Conservation (phyloP, 2,797 vertebrate genomes). For the Pogoniulus pusillus region DNA sequence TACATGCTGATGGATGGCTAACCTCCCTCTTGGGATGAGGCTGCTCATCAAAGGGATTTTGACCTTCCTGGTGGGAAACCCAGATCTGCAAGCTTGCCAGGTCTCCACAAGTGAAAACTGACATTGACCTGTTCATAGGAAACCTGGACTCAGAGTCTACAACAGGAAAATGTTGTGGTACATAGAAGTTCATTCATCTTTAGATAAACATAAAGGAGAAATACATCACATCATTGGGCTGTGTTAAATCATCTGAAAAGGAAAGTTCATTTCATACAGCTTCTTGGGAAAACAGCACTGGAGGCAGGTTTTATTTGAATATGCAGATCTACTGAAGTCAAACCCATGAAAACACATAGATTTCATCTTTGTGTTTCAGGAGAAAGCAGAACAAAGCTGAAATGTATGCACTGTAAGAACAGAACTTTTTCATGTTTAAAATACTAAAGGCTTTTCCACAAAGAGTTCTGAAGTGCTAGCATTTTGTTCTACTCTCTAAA, state of each 20-base stretch:
- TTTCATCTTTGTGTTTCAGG: not conserved
- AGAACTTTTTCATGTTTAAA: not conserved
- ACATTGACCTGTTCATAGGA: not conserved
- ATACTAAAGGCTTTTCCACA: not conserved
- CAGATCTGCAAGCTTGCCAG: not conserved
- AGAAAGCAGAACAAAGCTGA: not conserved
- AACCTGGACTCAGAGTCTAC: not conserved
- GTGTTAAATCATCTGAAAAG: not conserved
- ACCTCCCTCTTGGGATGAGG: not conserved
- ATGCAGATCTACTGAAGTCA: not conserved
- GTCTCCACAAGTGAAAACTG: not conserved
- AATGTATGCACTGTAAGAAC: not conserved
- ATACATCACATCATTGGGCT: not conserved
- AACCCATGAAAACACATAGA: not conserved
- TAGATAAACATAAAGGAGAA: not conserved
- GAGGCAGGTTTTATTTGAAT: not conserved
- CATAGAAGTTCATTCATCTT: not conserved
- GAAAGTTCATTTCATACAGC: not conserved
- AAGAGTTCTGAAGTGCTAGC: not conserved
- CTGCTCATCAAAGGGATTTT: not conserved
- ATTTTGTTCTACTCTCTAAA: not conserved
- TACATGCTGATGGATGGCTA: not conserved
- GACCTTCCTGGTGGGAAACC: not conserved
- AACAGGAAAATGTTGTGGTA: not conserved
- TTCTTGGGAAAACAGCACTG: not conserved